These are phyloP conservation scores for pig (Sus scrofa) DNA, from an alignment of 2,113 vertebrate species.

Conservation along the genomic window DNA sequence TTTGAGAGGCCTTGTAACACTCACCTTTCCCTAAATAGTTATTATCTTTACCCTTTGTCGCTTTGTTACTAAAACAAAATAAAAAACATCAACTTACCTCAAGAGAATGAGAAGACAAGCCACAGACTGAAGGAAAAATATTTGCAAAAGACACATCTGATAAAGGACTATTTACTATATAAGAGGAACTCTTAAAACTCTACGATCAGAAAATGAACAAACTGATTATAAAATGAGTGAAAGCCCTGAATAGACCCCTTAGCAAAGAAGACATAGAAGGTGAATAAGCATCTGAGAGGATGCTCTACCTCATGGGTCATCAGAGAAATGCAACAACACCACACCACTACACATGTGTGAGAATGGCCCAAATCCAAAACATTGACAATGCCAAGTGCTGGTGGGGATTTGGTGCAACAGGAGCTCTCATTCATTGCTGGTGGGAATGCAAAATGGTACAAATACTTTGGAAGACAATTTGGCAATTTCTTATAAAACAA, in stretches of 20 bases:
- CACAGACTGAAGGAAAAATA: not conserved
- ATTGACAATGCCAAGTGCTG: not conserved
- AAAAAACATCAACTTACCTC: not conserved
- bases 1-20: not conserved
- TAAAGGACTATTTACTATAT: not conserved
- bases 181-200: conserved; percentile 30
- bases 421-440: not conserved
- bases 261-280: not conserved
- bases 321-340: not conserved
- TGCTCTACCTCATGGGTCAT: not conserved
- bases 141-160: conserved; percentile 38
- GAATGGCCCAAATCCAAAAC: not conserved
- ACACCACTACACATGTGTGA: rapidly evolving
- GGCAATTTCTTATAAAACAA: not conserved
- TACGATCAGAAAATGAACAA: conserved; percentile 2
- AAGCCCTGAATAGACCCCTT: not conserved
- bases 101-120: conserved; percentile 3
- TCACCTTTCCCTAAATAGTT: not conserved
- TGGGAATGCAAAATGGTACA: not conserved
- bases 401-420: not conserved
- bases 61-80: conserved; percentile 11
- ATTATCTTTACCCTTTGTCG: not conserved
- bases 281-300: not conserved
- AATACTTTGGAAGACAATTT: not conserved
- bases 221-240: not conserved